Conservation (phyloP, 2,113 vertebrate genomes). For the Orthonyx spaldingii region DNA sequence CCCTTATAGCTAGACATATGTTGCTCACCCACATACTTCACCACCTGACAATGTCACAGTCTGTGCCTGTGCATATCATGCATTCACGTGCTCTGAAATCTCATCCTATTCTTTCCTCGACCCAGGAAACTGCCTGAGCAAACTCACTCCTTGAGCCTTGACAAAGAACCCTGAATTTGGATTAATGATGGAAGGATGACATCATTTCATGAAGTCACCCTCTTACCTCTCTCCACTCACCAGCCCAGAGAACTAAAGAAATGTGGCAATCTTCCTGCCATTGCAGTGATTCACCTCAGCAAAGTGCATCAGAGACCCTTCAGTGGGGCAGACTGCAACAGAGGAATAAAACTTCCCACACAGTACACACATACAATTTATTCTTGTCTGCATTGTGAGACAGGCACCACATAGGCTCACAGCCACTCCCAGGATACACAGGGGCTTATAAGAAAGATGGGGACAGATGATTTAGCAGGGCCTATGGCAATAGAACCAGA, state of each 20-base stretch:
- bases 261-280: not conserved
- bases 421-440: not conserved
- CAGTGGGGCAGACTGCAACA: not conserved
- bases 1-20: slow-evolving; percentile 26
- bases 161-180: not conserved
- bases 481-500: not conserved
- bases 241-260: not conserved
- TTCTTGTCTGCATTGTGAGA: not conserved
- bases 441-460: not conserved
- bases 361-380: fast-evolving
- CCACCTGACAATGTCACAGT: slow-evolving; percentile 36
- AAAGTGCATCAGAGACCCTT: not conserved
- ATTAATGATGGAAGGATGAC: not conserved
- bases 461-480: not conserved
- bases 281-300: not conserved
- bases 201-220: not conserved
- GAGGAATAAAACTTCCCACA: not conserved
- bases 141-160: not conserved
- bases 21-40: slow-evolving; percentile 35
- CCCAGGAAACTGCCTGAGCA: not conserved
- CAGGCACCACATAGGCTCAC: not conserved
- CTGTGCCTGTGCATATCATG: slow-evolving; percentile 16
- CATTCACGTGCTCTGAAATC: not conserved
- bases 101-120: not conserved
- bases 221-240: not conserved